Evolutionary conservation across 2,797 vertebrate genomes (phyloP), one percentile per base, ranked within the genome.

Genomic region (Microctenopoma steveboyesi): DNA sequence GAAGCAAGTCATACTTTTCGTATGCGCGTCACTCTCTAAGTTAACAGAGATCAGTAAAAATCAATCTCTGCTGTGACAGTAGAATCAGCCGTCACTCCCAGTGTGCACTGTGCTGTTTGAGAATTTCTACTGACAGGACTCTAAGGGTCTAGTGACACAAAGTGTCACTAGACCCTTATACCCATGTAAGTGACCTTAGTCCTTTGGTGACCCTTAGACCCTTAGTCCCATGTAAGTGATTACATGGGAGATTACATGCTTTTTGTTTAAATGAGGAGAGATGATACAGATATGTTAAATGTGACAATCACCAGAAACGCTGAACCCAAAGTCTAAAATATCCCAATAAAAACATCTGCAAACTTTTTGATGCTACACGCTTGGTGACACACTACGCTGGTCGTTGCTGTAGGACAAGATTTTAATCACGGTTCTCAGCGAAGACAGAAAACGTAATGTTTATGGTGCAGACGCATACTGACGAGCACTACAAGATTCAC

Each of bases 371-470:
- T 37, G 47, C 28, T 30, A 30, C 47, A 45, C 55, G 25, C 16
- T 16, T 42, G 25, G 18, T 46, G 64, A 57, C 73, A 58, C 13
- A 1, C 47, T 1, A 9, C 3, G n/a, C 3, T 15, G 1, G 37
- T 54, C 15, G 25, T 53, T 30, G 47, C 46, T 12, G 0, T 11
- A n/a, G 27, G 39, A 39, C 69, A 48, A 1, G 2, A 30, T 39
- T 70, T 62, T 78, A 79, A 79, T 57, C 25, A 59, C 10, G 45
- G 39, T 51, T 25, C 14, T 70, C 10, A 5, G 39, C 7, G 57
- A 54, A 76, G 82, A 78, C 86, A 74, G 83, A 67, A 72, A 82
- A 73, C 51, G 18, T 39, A 15, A 22, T 8, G 10, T 56, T 33
- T 48, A 49, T 27, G n/a, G 52, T 62, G 22, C 63, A 64, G 50